Evolutionary conservation across 1,140 invertebrate genomes (phyloP), one percentile per base, ranked within the genome.

Genomic region (Conopomorpha cramerella): DNA sequence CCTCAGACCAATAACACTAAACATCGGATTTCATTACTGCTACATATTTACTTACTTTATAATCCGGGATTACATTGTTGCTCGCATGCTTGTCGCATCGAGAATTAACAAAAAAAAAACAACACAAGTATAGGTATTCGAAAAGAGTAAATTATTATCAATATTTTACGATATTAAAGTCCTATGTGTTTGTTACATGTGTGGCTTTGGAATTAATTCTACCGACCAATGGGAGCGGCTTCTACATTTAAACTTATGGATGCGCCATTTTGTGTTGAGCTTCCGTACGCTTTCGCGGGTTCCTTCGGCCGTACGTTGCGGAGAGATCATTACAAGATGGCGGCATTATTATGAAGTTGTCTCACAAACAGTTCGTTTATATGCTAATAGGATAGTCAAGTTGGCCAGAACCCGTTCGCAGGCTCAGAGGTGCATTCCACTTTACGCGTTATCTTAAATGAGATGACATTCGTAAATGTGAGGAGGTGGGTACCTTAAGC

Each of bases 371-470:
- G 51, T 59, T 72, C 67, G 72, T 76, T 68, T 72, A 71, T 66
- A 76, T 76, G 67, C 58, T 76, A 76, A 76, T 76, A 51, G 43
- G 41, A 55, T 54, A 49, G 63, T 59, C 57, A 51, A 51, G 61
- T 43, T 31, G 38, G 45, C 45, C 52, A 39, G 52, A 64, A 68
- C 64, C 58, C 54, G 61, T 65, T 58, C 30, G 36, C 30, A 29
- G 34, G 30, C 11, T 36, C 31, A 45, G 30, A 39, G 43, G 23
- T 45, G 51, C 51, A 53, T 53, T 41, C 39, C 45, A 38, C 35
- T 35, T 23, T 51, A 53, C 54, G n/a, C n/a, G n/a, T n/a, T n/a
- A n/a, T n/a, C n/a, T n/a, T n/a, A n/a, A n/a, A n/a, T n/a, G n/a
- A n/a, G n/a, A n/a, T n/a, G n/a, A n/a, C n/a, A n/a, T n/a, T n/a